These are phyloP conservation scores for Ormyrus labotus DNA, from an alignment of 2,888 invertebrate species.

Conservation along the genomic window DNA sequence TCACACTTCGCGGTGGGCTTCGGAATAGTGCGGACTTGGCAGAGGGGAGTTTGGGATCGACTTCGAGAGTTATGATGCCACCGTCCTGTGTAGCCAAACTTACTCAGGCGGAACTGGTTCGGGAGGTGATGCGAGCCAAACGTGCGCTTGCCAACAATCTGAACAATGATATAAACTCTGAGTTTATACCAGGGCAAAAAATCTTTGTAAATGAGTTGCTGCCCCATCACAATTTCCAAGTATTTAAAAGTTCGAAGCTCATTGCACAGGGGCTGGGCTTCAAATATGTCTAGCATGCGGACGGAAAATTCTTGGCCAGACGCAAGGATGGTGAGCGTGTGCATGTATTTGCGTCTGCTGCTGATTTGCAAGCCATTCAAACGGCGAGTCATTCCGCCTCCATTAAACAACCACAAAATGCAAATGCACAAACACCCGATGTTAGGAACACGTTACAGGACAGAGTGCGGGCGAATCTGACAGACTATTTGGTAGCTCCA, in stretches of 20 bases:
- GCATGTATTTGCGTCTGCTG: no score
- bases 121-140: background rate
- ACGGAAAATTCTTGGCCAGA: no score
- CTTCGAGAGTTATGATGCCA: background rate
- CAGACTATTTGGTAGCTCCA: no score
- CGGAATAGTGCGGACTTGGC: background rate
- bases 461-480: no score
- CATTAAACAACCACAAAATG: no score
- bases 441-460: no score
- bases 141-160: conserved; percentile 7
- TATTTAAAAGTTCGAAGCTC: background rate
- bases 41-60: background rate
- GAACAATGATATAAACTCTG: background rate
- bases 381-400: no score
- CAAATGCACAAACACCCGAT: no score
- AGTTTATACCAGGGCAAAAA: background rate
- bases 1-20: background rate
- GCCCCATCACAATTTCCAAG: conserved; percentile 7
- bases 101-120: background rate
- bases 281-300: no score
- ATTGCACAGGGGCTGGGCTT: no score
- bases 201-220: conserved; percentile 12
- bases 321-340: no score
- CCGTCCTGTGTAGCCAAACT: background rate
- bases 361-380: no score